Percentiles rank a stretch among this genome's conserved stretches.
Evolutionary conservation across 1,140 invertebrate genomes (phyloP).

Genomic region (Zaprionus capensis): DNA sequence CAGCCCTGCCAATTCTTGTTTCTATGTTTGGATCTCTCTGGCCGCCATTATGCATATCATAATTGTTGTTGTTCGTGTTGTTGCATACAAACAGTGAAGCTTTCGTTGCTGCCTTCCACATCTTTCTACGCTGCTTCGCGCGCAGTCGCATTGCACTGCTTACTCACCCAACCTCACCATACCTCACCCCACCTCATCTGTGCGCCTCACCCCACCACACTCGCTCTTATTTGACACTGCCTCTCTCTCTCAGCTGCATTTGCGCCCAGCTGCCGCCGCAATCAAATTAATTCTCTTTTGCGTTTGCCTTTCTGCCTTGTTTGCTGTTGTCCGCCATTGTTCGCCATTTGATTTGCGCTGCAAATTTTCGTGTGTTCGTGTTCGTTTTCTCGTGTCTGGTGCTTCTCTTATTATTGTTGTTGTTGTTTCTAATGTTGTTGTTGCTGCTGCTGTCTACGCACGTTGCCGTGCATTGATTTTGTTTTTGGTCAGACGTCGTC

Average conservation of each 20-base stretch:
- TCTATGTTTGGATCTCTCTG: slow-evolving; percentile 26
- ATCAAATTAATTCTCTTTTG: slow-evolving; percentile 78
- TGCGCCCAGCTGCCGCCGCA: slow-evolving; percentile 74
- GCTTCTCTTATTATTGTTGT: slow-evolving; percentile 30
- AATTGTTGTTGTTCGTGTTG: slow-evolving; percentile 21
- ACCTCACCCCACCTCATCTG: slow-evolving; percentile 1
- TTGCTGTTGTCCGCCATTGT: slow-evolving; percentile 59
- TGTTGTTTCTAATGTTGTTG: slow-evolving; percentile 31
- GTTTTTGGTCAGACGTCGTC: slow-evolving; percentile 46
- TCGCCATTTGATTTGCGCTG: slow-evolving; percentile 61
- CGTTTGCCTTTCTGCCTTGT: slow-evolving; percentile 37
- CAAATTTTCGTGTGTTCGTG: slow-evolving; percentile 29
- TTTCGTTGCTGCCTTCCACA: slow-evolving; percentile 16
- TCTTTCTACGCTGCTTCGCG: slow-evolving; percentile 37
- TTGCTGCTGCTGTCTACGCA: slow-evolving; percentile 24
- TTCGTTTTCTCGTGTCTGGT: slow-evolving; percentile 18
- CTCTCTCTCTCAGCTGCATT: slow-evolving; percentile 53
- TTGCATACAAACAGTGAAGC: slow-evolving; percentile 29
- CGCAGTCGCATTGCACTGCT: slow-evolving; percentile 54
- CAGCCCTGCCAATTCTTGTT: not conserved
- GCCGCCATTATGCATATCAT: slow-evolving; percentile 31
- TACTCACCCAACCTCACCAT: slow-evolving; percentile 3
- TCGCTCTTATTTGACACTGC: slow-evolving; percentile 2
- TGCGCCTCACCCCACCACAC: not conserved
- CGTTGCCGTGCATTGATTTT: slow-evolving; percentile 48